Percentiles rank a stretch among this genome's conserved stretches.
phyloP scores from a whole-genome alignment of 2,888 invertebrate species.

The Acrobasis consociella region DNA sequence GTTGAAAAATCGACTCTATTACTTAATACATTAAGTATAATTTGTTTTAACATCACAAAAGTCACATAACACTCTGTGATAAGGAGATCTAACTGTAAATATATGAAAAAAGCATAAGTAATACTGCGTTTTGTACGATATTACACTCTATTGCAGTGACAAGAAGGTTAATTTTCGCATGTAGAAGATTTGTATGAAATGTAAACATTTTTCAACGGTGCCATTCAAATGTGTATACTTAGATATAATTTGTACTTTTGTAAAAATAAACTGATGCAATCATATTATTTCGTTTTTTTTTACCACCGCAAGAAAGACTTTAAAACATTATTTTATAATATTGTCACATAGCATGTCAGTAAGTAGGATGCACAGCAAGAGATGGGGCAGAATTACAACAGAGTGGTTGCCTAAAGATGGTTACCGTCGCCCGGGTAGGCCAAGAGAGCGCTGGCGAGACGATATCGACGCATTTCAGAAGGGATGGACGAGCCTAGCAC shows the following conservation, averaged over 20 bases:
- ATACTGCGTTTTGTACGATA: not conserved
- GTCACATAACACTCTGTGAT: not conserved
- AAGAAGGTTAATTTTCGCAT: not conserved
- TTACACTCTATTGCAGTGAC: not conserved
- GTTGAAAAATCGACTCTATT: not conserved
- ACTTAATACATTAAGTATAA: not conserved
- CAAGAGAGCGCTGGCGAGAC: no score
- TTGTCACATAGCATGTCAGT: no score
- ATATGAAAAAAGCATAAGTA: not conserved
- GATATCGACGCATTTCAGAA: no score
- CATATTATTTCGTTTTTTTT: conserved; percentile 7
- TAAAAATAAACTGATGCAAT: conserved; percentile 13
- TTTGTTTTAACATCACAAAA: not conserved
- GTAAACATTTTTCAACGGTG: conserved; percentile 19
- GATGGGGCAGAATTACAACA: no score
- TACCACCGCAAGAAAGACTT: not conserved
- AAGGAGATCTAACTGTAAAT: not conserved
- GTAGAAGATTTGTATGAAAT: conserved; percentile 23
- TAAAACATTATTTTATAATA: no score
- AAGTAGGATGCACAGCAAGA: no score
- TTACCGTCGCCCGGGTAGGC: no score
- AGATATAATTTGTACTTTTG: conserved; percentile 17
- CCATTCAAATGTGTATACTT: conserved; percentile 19
- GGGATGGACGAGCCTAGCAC: no score
- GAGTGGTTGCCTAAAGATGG: no score